These are phyloP conservation scores for Actinopyga echinites DNA, from an alignment of 53 echinoderm and acorn worm species.

Conservation along the genomic window DNA sequence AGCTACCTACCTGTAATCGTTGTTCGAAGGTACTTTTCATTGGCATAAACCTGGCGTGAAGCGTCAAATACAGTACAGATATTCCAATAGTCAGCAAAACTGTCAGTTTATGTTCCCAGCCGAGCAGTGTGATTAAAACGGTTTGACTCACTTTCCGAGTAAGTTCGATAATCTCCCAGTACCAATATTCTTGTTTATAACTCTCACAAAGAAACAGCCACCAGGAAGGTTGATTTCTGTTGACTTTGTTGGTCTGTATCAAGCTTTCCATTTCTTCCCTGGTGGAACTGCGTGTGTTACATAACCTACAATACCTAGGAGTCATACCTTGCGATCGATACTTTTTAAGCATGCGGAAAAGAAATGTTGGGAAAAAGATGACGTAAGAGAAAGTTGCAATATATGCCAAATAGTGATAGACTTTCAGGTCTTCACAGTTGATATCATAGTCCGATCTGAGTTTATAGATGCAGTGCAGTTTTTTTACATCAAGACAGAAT, in stretches of 20 bases:
- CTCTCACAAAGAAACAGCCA: not conserved
- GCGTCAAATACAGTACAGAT: not conserved
- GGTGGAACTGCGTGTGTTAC: too few relatives aligned
- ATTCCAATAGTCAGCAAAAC: not conserved
- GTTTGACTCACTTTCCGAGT: not conserved
- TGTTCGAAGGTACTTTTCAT: constrained; percentile 14
- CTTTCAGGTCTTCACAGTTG: not conserved
- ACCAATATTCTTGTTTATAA: constrained; percentile 21
- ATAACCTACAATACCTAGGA: too few relatives aligned
- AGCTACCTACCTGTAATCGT: constrained; percentile 4
- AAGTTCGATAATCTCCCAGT: constrained; percentile 28
- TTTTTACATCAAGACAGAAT: not conserved
- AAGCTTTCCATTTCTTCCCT: too few relatives aligned
- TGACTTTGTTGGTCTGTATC: too few relatives aligned
- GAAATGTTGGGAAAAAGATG: not conserved
- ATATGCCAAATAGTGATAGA: not conserved
- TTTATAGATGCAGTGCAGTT: not conserved
- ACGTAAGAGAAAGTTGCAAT: not conserved
- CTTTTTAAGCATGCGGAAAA: not conserved
- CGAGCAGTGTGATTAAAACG: not conserved
- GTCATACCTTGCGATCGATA: too few relatives aligned
- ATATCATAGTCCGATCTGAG: constrained; percentile 5
- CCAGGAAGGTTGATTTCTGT: not conserved
- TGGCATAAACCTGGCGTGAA: not conserved
- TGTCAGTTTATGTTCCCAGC: not conserved